These are phyloP conservation scores for Oophaga pumilio DNA, from an alignment of 2,113 vertebrate species.

Conservation along the genomic window DNA sequence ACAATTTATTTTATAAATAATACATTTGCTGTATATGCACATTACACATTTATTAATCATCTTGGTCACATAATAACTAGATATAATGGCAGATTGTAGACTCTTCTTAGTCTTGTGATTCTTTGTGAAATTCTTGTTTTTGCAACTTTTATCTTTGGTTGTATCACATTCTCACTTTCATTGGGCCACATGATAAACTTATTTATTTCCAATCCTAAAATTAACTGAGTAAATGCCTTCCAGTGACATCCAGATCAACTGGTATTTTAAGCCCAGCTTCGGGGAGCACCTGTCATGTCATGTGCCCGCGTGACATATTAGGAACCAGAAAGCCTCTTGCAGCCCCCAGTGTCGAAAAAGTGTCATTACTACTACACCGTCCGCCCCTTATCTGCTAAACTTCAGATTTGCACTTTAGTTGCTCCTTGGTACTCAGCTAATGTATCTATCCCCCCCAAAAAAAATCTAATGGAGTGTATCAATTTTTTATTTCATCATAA, in stretches of 20 bases:
- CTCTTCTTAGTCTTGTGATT: background rate
- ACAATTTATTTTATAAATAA: too few relatives aligned
- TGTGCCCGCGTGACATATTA: background rate
- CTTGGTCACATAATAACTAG: too few relatives aligned
- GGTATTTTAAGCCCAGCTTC: background rate
- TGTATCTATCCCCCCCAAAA: too few relatives aligned
- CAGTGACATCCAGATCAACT: background rate
- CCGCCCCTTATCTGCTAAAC: background rate
- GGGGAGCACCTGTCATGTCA: conserved; percentile 10
- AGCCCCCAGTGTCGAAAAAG: conserved; percentile 25
- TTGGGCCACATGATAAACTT: background rate
- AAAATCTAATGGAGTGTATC: too few relatives aligned
- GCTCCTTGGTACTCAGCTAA: too few relatives aligned
- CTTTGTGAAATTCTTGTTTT: background rate
- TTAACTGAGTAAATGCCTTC: background rate
- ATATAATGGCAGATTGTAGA: background rate
- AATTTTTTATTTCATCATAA: too few relatives aligned
- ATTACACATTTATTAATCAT: too few relatives aligned
- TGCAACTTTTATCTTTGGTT: background rate
- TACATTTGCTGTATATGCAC: too few relatives aligned
- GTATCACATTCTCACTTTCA: background rate
- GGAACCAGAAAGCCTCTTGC: conserved; percentile 5
- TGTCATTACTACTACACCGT: background rate
- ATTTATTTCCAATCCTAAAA: background rate
- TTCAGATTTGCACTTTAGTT: background rate